Evolutionary conservation across 2,113 vertebrate genomes (phyloP).

Genomic region (Nesospiza acunhae): DNA sequence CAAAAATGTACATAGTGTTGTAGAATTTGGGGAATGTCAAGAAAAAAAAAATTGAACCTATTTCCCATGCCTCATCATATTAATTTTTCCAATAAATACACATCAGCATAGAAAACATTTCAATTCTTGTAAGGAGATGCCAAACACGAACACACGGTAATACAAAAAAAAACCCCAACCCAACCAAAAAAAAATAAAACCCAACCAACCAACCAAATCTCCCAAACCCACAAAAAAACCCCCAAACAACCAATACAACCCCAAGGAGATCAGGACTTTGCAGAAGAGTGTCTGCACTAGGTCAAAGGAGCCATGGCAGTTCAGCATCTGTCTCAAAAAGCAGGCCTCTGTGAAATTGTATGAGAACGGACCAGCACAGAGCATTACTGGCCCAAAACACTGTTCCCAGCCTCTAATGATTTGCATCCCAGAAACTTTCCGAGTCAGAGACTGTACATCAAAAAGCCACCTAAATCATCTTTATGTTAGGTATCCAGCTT

Average conservation of each 20-base stretch:
- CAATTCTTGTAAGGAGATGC: neutral
- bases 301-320: neutral
- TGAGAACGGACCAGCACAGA: neutral
- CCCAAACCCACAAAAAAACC: neutral
- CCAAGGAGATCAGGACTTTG: neutral
- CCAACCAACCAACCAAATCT: neutral
- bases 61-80: neutral
- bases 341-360: neutral
- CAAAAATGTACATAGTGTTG: neutral
- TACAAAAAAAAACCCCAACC: fast-evolving
- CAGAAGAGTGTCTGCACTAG: neutral
- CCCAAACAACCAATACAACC: neutral
- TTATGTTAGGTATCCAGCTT: neutral
- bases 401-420: neutral
- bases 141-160: neutral
- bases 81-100: neutral
- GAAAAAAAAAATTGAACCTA: neutral
- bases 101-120: neutral
- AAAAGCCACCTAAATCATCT: neutral
- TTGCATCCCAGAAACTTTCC: neutral
- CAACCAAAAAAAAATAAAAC: neutral
- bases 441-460: neutral
- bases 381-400: neutral
- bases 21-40: neutral
- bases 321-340: neutral